phyloP scores from a whole-genome alignment of 2,113 vertebrate genomes.

The Columba livia region DNA sequence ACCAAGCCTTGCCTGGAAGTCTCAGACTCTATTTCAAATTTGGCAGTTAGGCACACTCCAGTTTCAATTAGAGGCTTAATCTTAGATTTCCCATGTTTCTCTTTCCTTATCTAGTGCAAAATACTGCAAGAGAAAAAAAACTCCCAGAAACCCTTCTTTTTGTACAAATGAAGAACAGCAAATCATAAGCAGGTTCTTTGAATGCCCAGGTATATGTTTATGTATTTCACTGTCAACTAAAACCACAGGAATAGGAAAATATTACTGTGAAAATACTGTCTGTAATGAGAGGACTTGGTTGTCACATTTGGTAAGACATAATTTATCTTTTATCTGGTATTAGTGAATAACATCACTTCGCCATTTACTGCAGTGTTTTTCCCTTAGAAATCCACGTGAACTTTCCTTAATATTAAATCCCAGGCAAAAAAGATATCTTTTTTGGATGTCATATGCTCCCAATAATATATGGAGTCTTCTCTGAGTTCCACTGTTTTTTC shows the following conservation, averaged over 20 bases:
- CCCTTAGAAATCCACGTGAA: neutral
- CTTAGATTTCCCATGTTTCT: constrained; percentile 15
- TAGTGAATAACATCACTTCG: constrained; percentile 9
- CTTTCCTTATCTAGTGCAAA: constrained; percentile 12
- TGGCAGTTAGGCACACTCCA: neutral
- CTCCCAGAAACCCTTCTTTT: neutral
- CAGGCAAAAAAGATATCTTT: neutral
- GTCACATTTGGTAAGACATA: constrained; percentile 35
- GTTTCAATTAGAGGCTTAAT: constrained; percentile 17
- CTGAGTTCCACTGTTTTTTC: neutral
- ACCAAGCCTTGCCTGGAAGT: neutral
- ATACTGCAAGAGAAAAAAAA: neutral
- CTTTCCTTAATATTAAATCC: neutral
- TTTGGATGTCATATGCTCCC: neutral
- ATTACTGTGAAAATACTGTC: constrained; percentile 40
- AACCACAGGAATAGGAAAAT: constrained; percentile 49
- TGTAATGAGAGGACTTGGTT: constrained; percentile 43
- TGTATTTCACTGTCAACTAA: constrained; percentile 44
- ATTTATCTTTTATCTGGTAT: constrained; percentile 37
- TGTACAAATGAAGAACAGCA: constrained; percentile 7
- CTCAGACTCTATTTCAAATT: constrained; percentile 5
- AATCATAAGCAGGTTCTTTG: constrained; percentile 42
- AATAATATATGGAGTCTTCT: neutral
- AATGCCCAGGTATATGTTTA: constrained; percentile 28
- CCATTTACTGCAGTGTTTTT: neutral